phyloP scores from a whole-genome alignment of 2,888 invertebrate species.

The Panzeria rudis region DNA sequence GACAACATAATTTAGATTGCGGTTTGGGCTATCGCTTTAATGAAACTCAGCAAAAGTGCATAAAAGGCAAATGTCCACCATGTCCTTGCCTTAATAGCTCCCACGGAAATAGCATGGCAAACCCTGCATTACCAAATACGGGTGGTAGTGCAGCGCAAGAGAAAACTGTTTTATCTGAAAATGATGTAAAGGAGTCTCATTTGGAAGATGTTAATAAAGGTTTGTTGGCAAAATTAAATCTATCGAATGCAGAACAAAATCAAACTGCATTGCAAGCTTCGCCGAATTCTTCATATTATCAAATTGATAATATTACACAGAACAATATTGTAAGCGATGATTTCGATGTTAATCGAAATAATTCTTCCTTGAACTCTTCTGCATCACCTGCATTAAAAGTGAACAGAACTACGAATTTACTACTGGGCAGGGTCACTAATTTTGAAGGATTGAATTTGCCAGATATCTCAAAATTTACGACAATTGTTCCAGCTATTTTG shows the following conservation, averaged over 20 bases:
- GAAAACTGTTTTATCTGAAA: not conserved
- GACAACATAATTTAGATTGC: slow-evolving; percentile 62
- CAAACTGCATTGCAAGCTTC: not conserved
- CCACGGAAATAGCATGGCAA: not conserved
- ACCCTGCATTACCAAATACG: not conserved
- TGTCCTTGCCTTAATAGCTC: not conserved
- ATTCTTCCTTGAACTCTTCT: not conserved
- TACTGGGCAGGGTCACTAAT: slow-evolving; percentile 1
- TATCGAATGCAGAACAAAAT: not conserved
- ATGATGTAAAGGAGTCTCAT: not conserved
- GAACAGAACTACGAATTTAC: not conserved
- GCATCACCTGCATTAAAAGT: not conserved
- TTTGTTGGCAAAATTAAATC: not conserved
- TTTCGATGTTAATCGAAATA: not conserved
- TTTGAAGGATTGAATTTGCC: not conserved
- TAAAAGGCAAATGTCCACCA: slow-evolving; percentile 67
- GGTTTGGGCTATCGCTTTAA: slow-evolving; percentile 63
- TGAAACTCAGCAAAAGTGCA: slow-evolving; percentile 63
- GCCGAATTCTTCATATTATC: not conserved
- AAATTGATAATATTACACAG: not conserved
- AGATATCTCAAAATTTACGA: not conserved
- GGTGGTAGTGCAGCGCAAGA: not conserved
- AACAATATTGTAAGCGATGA: not conserved
- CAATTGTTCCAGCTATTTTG: too few relatives aligned
- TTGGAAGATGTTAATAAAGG: not conserved